Percentiles rank a stretch among this genome's conserved stretches.
Conservation (phyloP, 2,797 vertebrate species). For the Syngnathus rostellatus region DNA sequence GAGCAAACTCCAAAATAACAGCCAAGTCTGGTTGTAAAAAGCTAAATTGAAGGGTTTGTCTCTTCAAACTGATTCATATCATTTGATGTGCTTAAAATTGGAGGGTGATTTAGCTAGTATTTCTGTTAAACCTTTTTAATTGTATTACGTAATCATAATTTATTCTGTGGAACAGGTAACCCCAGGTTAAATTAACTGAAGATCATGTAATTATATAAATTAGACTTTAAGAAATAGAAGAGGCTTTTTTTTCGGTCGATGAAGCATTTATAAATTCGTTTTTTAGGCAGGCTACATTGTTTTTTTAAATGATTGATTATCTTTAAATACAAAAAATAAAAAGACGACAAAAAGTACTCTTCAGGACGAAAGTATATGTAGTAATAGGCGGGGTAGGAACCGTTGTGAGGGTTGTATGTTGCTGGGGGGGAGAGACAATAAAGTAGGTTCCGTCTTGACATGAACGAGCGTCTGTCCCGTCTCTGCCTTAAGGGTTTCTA, state of each 20-base stretch:
- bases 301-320: too few relatives aligned
- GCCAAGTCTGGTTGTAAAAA: not conserved
- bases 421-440: too few relatives aligned
- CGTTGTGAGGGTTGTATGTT: too few relatives aligned
- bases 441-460: too few relatives aligned
- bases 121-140: not conserved
- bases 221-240: not conserved
- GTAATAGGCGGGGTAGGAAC: too few relatives aligned
- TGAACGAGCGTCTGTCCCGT: too few relatives aligned
- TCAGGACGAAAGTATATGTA: not conserved
- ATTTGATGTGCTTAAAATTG: not conserved
- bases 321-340: not conserved
- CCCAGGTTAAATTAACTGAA: not conserved
- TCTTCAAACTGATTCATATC: not conserved
- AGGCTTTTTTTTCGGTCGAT: not conserved
- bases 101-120: not conserved
- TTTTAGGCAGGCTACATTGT: not conserved
- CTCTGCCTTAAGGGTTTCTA: too few relatives aligned
- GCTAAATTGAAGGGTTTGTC: not conserved
- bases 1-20: not conserved
- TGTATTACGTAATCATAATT: too few relatives aligned
- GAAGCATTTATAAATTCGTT: not conserved
- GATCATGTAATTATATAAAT: not conserved
- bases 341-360: not conserved
- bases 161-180: not conserved